Conservation (phyloP, 2,113 vertebrate genomes). For the Oryzias woworae region DNA sequence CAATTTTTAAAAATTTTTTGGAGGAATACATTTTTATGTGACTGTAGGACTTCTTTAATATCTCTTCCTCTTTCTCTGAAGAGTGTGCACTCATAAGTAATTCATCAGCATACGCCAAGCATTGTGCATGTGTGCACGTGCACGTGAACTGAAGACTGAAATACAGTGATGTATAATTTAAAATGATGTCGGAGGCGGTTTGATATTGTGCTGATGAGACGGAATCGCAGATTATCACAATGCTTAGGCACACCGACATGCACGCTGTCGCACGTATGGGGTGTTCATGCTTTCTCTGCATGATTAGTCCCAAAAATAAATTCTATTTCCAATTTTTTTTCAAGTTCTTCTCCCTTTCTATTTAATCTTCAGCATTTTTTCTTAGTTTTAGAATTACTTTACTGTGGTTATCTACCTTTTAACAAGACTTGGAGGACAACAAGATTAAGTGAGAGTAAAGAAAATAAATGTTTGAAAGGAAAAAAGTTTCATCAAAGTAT, state of each 20-base stretch:
- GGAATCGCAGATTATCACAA: constrained; percentile 60
- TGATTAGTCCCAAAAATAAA: not conserved
- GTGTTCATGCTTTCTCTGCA: constrained; percentile 1
- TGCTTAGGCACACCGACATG: constrained; percentile 20
- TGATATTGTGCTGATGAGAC: constrained; percentile 73
- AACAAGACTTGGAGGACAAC: too few species aligned
- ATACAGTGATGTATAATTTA: constrained; percentile 70
- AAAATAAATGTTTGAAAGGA: not conserved
- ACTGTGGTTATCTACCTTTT: not conserved
- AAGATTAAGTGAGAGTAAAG: not conserved
- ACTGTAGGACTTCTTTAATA: constrained; percentile 51
- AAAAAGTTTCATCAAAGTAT: not conserved
- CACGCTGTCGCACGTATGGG: not conserved
- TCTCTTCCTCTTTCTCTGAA: constrained; percentile 52
- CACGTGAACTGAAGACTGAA: constrained; percentile 26
- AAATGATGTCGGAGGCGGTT: constrained; percentile 57
- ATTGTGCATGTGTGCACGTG: constrained; percentile 28
- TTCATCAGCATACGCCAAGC: constrained; percentile 60
- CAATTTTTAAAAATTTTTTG: not conserved
- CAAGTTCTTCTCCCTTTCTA: not conserved
- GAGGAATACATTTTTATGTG: constrained; percentile 54
- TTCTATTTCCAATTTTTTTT: not conserved
- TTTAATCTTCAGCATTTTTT: not conserved
- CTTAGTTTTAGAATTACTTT: not conserved
- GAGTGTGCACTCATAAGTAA: constrained; percentile 63